Base-by-base conservation (phyloP, 2,888 invertebrate genomes). In the Heliconius erato region DNA sequence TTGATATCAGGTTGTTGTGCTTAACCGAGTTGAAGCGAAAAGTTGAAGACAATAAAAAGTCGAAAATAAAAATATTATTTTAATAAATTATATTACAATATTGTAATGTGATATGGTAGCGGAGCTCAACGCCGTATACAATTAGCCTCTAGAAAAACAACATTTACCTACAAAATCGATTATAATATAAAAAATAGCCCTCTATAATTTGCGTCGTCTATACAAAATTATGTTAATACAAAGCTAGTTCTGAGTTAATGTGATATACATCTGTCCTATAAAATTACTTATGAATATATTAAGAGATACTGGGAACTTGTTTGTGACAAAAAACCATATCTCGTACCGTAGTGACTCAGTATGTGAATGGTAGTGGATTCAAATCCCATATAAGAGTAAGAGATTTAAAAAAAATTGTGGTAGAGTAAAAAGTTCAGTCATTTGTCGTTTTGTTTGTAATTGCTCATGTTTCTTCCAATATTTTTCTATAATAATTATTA, bases 191-290 rank as follows among this genome's bases (percentile, higher is more conserved):
- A n/a, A 59, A 7, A n/a, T 2, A 44, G 19, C 2, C 65, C 79
- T 63, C 84, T 91, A 86, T 87, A 89, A 90, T 89, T 65, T 79
- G 32, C 16, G 63, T 85, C 80, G 78, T 87, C 89, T 89, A 74
- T 49, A 49, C 40, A 82, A 88, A 89, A 94, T 95, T 94, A 95
- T 94, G 94, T 90, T 94, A 94, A 94, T 95, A 89, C 87, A 92
- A 87, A 91, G 89, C 93, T 93, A 93, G 92, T 88, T 89, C 90
- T 89, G 84, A 79, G 82, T 86, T 92, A 93, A 94, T 92, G 87
- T 87, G 79, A 88, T 88, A 92, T 94, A 92, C 93, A 93, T 93
- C 93, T 94, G 94, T 94, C 93, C 82, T 82, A 88, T 87, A 63
- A 32, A 78, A 81, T 78, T n/a, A 81, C 63, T 71, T 77, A 65